These are phyloP conservation scores for Polypterus bichir DNA, from an alignment of 2,113 vertebrate genomes.

Conservation along the genomic window DNA sequence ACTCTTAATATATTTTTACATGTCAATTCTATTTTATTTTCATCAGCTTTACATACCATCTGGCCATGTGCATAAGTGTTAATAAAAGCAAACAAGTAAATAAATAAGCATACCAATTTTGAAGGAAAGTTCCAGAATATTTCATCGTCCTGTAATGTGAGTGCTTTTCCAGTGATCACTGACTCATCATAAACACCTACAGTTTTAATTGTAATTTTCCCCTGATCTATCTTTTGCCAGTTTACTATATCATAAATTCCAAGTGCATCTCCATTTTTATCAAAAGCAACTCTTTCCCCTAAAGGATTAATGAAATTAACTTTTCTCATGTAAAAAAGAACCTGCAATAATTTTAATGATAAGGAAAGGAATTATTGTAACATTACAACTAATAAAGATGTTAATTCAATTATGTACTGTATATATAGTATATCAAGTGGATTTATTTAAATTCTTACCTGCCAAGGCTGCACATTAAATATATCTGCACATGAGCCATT, in stretches of 20 bases:
- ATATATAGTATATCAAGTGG: background rate
- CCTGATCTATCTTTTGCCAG: conserved; percentile 37
- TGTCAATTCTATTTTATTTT: too few relatives aligned
- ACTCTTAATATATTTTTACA: too few relatives aligned
- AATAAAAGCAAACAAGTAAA: background rate
- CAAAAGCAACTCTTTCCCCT: conserved; percentile 47
- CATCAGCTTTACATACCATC: too few relatives aligned
- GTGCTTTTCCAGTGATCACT: conserved; percentile 20
- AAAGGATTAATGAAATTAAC: conserved; percentile 42
- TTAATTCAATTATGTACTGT: background rate
- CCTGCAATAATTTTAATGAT: conserved; percentile 15
- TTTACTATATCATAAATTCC: conserved; percentile 50
- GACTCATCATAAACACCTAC: conserved; percentile 37
- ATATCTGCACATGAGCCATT: conserved; percentile 4
- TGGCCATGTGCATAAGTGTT: too few relatives aligned
- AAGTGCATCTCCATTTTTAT: conserved; percentile 44
- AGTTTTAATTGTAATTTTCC: conserved; percentile 23
- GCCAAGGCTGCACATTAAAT: conserved; percentile 5
- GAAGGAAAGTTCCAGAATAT: conserved; percentile 39
- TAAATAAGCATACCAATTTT: conserved; percentile 17
- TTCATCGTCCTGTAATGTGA: conserved; percentile 33
- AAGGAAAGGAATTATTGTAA: background rate
- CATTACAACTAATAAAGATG: background rate
- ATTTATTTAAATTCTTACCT: background rate
- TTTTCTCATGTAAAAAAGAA: conserved; percentile 37